A percentile compares a stretch with the other conserved stretches of the same genome.
phyloP scores from a whole-genome alignment of 2,797 vertebrate genomes.

The Saxicola maurus region DNA sequence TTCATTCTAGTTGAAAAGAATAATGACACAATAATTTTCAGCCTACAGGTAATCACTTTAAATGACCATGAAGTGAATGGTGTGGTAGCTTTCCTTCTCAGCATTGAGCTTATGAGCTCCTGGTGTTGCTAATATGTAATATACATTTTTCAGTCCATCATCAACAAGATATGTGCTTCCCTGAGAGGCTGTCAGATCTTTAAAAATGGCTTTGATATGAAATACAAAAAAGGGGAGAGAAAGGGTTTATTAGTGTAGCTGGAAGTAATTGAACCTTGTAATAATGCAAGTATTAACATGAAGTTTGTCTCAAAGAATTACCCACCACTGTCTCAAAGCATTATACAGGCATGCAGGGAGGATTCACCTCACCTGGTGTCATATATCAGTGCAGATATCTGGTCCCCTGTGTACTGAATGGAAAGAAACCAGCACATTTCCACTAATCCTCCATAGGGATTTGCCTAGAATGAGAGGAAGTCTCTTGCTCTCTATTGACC shows the following conservation, averaged over 20 bases:
- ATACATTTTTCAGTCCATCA: background rate
- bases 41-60: slow-evolving; percentile 21
- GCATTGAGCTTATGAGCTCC: background rate
- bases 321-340: background rate
- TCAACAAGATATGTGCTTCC: background rate
- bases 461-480: background rate
- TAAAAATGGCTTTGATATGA: background rate
- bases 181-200: background rate
- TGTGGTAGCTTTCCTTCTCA: background rate
- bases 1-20: background rate
- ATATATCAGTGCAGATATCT: background rate
- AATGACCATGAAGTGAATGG: background rate
- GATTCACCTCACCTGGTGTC: background rate
- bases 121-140: background rate
- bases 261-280: background rate
- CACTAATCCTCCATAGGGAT: background rate
- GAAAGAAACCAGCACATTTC: background rate
- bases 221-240: background rate
- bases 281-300: background rate
- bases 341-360: background rate
- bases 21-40: slow-evolving; percentile 43
- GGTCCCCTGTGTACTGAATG: background rate
- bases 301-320: background rate
- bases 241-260: background rate
- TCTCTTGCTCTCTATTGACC: background rate